Percentiles rank a stretch among this genome's conserved stretches.
Evolutionary conservation across 2,113 vertebrate genomes (phyloP).

Genomic region (Pseudonaja textilis): DNA sequence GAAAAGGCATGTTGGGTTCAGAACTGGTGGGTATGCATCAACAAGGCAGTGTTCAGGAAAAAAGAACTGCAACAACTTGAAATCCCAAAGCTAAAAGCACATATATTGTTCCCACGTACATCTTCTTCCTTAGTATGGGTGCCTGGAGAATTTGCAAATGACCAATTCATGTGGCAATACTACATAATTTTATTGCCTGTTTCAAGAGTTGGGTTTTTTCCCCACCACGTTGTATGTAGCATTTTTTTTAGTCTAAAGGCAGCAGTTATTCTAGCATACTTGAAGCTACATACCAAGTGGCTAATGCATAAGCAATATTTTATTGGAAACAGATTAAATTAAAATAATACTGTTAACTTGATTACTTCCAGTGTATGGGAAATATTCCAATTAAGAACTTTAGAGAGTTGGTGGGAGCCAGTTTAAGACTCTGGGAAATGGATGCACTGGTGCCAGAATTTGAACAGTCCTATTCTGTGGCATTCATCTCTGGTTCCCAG

Average conservation of each 20-base stretch:
- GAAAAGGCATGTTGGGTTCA: background rate
- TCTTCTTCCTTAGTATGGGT: background rate
- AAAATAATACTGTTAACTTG: background rate
- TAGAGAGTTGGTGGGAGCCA: background rate
- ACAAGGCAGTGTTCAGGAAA: background rate
- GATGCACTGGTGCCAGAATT: background rate
- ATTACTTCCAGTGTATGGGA: background rate
- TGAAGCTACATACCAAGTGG: background rate
- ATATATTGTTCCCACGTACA: background rate
- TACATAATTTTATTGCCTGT: background rate
- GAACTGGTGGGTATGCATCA: background rate
- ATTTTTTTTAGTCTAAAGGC: background rate
- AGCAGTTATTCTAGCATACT: background rate
- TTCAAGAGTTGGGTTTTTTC: background rate
- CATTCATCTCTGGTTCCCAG: slow-evolving; percentile 63
- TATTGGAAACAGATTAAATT: background rate
- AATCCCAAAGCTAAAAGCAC: background rate
- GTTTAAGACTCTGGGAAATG: background rate
- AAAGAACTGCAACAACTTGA: background rate
- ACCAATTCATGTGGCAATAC: background rate
- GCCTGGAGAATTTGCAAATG: background rate
- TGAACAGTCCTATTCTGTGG: slow-evolving; percentile 44
- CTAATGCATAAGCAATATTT: background rate
- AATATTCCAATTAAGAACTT: background rate
- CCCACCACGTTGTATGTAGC: background rate